Evolutionary conservation across 37 sponge, comb jelly and placozoan genomes (phyloP), one percentile per base, ranked within the genome.

Genomic region (Haliclona indistincta): DNA sequence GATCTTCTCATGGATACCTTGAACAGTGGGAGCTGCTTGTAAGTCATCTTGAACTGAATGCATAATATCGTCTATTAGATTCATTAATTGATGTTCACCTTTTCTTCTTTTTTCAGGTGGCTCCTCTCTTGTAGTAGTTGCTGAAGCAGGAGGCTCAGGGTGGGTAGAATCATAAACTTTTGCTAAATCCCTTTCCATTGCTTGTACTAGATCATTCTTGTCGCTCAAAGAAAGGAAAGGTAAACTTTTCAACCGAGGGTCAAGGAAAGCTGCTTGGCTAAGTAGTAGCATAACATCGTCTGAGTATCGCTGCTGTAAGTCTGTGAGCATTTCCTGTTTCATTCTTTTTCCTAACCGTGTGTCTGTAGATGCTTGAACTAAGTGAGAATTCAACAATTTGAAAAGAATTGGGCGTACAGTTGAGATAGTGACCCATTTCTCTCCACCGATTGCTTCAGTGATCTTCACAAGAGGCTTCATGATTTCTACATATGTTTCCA

Each of bases 391-490:
- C n/a, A 74, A 45, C 10, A 82, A 20, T 54, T 72, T 73, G 29
- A 64, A 55, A 4, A 73, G 38, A 10, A 82, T 61, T 29, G 67
- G 75, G 17, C 67, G 54, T 25, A 82, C 47, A 8, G 68, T 23
- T 19, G 74, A 74, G 3, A 82, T 51, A 19, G 74, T 74, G 19
- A 82, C 75, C 74, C 68, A 74, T 64, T 75, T 64, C 43, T 82
- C 66, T 17, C 38, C 69, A 35, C 56, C 54, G 2, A 82, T 52
- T 20, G 54, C 83, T 63, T 74, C 83, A 19, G 75, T 63, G 41
- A 73, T 42, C 10, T 51, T 7, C 17, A 52, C 74, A 26, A 82
- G 25, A 15, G 83, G 67, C 23, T 73, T 62, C 67, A 75, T 62
- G 26, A 73, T 47, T 26, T 49, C 55, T 26, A 47, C 55, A 33